Evolutionary conservation across 2,797 vertebrate species (phyloP), one percentile per base, ranked within the genome.

Genomic region (Balearica regulorum): DNA sequence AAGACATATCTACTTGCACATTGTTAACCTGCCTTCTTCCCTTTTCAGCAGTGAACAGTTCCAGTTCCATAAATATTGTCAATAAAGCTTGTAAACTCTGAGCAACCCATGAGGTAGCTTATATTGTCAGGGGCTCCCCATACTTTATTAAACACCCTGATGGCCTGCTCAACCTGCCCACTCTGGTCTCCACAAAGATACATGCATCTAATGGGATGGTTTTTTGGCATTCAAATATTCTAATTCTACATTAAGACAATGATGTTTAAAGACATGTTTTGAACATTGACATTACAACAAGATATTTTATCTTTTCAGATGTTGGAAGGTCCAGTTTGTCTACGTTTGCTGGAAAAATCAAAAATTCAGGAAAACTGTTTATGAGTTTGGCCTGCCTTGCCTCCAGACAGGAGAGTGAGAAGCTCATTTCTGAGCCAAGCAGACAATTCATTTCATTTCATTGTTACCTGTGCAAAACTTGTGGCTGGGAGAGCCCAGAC

Each of bases 11-110:
- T 86, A 49, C 87, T 94, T 69, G 94, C 79, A 86, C 58, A 2
- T 41, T 94, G 96, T 94, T 96, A 96, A 96, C 78, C 84, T 39
- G 46, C 72, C 28, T 6, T 93, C 88, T 91, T 39, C 90, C 65
- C 91, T 87, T 83, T 94, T 82, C 85, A 89, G 78, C 87, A 66
- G 72, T 29, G 70, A 95, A 91, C 65, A 84, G 85, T 86, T 92
- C 78, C 77, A 60, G 53, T 90, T 71, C 89, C 97, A 97, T 97
- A 97, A 97, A 98, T 97, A 98, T 73, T 89, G 97, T 25, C 87
- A 87, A 88, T 89, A 97, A 97, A 94, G 94, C 95, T 95, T 69
- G 66, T 54, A 90, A 94, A 94, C 75, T 61, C 79, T 48, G 76
- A 91, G 53, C 12, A 83, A 35, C 53, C 49, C 58, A 62, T 9